phyloP scores from a whole-genome alignment of 2,113 vertebrate genomes.

The Cacatua alba region DNA sequence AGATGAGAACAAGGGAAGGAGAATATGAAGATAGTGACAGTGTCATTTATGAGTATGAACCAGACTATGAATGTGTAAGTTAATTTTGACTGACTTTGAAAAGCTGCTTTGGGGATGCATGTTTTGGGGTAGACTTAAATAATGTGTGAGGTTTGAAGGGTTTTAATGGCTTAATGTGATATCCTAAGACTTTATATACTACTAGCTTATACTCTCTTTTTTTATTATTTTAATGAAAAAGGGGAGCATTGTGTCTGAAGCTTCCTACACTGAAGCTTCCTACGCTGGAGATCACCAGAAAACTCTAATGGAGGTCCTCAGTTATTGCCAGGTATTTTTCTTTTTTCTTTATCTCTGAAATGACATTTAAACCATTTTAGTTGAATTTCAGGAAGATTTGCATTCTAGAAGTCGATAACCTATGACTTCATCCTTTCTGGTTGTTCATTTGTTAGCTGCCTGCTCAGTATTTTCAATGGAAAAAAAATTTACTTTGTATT shows the following conservation, averaged over 20 bases:
- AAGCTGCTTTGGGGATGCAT: not conserved
- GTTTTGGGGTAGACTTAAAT: not conserved
- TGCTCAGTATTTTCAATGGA: not conserved
- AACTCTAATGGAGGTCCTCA: slow-evolving; percentile 69
- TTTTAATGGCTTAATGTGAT: not conserved
- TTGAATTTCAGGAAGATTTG: not conserved
- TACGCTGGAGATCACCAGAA: slow-evolving; percentile 62
- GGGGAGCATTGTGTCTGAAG: slow-evolving; percentile 27
- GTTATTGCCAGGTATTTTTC: slow-evolving; percentile 79
- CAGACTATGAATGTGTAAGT: slow-evolving; percentile 69
- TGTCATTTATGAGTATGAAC: slow-evolving; percentile 69
- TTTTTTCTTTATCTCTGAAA: not conserved
- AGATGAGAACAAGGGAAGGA: slow-evolving; percentile 52
- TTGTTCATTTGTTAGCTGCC: slow-evolving; percentile 1
- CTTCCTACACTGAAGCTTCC: slow-evolving; percentile 48
- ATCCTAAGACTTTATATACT: not conserved
- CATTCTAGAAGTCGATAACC: not conserved
- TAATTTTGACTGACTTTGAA: not conserved
- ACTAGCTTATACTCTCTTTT: not conserved
- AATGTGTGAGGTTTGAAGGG: not conserved
- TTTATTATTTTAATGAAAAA: slow-evolving; percentile 43
- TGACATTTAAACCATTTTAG: not conserved
- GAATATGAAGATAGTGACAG: slow-evolving; percentile 53
- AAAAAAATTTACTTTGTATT: not conserved
- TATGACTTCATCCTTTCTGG: not conserved